phyloP scores from a whole-genome alignment of 2,888 invertebrate species.

The Spisula solida region DNA sequence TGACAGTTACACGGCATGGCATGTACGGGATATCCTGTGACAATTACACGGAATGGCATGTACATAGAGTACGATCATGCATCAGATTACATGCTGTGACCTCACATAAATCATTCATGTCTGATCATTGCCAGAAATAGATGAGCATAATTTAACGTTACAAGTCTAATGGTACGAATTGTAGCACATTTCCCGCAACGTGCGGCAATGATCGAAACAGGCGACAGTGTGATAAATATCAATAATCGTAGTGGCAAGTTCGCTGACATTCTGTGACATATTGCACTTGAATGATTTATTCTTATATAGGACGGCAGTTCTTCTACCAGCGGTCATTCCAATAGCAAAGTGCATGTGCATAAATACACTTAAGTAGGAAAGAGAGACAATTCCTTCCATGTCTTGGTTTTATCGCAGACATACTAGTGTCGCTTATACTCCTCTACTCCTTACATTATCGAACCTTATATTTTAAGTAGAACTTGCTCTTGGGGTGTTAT shows the following conservation, averaged over 20 bases:
- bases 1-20: too few relatives aligned
- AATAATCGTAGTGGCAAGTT: background rate
- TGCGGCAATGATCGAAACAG: background rate
- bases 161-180: background rate
- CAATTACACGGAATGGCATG: background rate
- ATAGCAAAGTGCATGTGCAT: too few relatives aligned
- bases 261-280: background rate
- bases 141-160: background rate
- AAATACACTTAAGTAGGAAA: too few relatives aligned
- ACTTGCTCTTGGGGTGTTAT: too few relatives aligned
- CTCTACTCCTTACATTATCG: too few relatives aligned
- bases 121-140: background rate
- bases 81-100: background rate
- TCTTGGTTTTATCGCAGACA: too few relatives aligned
- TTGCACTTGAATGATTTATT: constrained; percentile 11
- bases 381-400: too few relatives aligned
- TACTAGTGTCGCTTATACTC: too few relatives aligned
- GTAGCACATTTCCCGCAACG: background rate
- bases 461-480: too few relatives aligned
- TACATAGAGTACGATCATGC: background rate
- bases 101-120: background rate
- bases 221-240: background rate
- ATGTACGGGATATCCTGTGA: background rate
- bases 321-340: background rate
- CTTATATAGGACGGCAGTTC: background rate